phyloP scores from a whole-genome alignment of 2,113 vertebrate species.

The Mesoclemmys tuberculata region DNA sequence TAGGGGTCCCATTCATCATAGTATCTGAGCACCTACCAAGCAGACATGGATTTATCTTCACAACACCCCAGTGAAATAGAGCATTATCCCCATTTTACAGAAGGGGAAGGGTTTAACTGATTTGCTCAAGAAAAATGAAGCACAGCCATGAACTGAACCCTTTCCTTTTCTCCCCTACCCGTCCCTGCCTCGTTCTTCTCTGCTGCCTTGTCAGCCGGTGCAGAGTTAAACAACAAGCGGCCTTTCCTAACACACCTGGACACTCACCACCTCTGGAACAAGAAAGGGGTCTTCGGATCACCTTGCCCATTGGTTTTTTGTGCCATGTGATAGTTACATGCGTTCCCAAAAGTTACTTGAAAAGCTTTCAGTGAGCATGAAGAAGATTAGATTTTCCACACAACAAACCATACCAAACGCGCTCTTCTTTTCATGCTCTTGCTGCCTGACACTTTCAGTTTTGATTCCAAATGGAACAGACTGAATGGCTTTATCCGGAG shows the following conservation, averaged over 20 bases:
- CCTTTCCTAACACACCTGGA: neutral
- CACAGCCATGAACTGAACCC: neutral
- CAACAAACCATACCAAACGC: constrained; percentile 26
- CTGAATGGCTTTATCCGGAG: constrained; percentile 45
- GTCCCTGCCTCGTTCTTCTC: neutral
- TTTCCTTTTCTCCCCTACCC: neutral
- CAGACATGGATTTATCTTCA: neutral
- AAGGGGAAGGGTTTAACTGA: neutral
- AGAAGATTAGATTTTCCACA: neutral
- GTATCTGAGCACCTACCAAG: neutral
- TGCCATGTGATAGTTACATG: neutral
- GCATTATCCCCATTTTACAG: neutral
- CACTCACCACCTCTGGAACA: rapidly evolving
- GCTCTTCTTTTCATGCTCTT: neutral
- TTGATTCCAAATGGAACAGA: constrained; percentile 59
- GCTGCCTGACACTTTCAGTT: constrained; percentile 41
- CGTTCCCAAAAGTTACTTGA: neutral
- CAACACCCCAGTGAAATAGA: neutral
- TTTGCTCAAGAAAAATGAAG: neutral
- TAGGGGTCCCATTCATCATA: neutral
- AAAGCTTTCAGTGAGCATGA: neutral
- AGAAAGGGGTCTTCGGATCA: rapidly evolving
- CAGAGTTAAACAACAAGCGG: no score
- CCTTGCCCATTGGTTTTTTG: neutral
- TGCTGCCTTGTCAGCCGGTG: neutral